phyloP scores from a whole-genome alignment of 2,113 vertebrate genomes.

The Aegotheles bennettii region DNA sequence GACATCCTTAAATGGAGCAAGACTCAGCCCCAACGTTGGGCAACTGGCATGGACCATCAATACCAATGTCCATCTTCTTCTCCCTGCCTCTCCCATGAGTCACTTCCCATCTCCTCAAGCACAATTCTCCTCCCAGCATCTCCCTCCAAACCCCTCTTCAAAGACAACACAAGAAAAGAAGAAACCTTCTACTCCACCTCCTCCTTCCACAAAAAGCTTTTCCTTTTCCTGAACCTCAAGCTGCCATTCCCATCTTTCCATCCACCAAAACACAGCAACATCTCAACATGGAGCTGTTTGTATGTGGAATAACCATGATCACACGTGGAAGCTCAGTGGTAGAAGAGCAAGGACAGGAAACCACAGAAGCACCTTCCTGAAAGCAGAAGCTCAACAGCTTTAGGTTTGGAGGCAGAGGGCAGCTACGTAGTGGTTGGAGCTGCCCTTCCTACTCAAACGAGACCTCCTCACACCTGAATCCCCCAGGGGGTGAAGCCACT shows the following conservation, averaged over 20 bases:
- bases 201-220: neutral
- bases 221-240: neutral
- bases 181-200: neutral
- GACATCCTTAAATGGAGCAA: neutral
- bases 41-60: neutral
- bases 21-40: neutral
- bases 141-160: neutral
- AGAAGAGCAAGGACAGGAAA: neutral
- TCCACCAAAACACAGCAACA: neutral
- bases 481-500: accelerated
- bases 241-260: neutral
- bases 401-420: neutral
- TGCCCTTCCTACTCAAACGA: neutral
- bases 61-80: neutral
- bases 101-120: neutral
- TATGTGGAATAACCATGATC: neutral
- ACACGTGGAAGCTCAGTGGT: accelerated
- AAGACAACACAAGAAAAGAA: accelerated
- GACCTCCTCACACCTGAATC: neutral
- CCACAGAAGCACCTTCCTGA: neutral
- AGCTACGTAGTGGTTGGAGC: accelerated
- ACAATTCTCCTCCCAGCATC: neutral
- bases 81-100: no score
- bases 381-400: neutral
- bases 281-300: accelerated